phyloP scores from a whole-genome alignment of 2,888 invertebrate species.

The Xestia c-nigrum region DNA sequence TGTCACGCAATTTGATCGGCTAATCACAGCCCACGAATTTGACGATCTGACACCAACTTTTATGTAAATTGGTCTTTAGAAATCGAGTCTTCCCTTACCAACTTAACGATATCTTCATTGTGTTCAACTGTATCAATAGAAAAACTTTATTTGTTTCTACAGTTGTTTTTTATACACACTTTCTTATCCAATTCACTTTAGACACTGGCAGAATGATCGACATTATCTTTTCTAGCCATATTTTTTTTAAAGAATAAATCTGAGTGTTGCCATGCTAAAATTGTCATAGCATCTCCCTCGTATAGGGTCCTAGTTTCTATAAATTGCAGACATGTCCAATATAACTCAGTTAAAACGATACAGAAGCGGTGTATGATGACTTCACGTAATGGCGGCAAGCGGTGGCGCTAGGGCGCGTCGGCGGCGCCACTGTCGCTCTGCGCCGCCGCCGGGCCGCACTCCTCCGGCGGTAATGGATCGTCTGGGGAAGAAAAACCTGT shows the following conservation, averaged over 20 bases:
- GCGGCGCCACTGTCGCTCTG: slow-evolving; percentile 48
- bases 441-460: slow-evolving; percentile 60
- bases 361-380: slow-evolving; percentile 58
- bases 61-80: not conserved
- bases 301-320: not conserved
- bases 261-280: not conserved
- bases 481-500: slow-evolving; percentile 75
- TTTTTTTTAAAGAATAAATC: not conserved
- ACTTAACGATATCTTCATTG: not conserved
- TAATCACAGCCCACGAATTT: not conserved
- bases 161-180: not conserved
- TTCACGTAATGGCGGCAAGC: slow-evolving; percentile 57
- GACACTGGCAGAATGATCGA: not conserved
- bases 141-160: not conserved
- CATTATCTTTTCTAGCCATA: not conserved
- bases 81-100: not conserved
- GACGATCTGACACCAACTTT: not conserved
- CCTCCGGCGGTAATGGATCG: slow-evolving; percentile 91
- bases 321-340: not conserved
- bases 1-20: not conserved
- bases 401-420: slow-evolving; percentile 50
- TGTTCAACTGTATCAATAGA: slow-evolving; percentile 1
- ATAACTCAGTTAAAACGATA: slow-evolving; percentile 61
- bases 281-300: not conserved
- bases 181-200: not conserved